phyloP scores from a whole-genome alignment of 1,140 invertebrate species.

The Leptinotarsa undecemlineata region DNA sequence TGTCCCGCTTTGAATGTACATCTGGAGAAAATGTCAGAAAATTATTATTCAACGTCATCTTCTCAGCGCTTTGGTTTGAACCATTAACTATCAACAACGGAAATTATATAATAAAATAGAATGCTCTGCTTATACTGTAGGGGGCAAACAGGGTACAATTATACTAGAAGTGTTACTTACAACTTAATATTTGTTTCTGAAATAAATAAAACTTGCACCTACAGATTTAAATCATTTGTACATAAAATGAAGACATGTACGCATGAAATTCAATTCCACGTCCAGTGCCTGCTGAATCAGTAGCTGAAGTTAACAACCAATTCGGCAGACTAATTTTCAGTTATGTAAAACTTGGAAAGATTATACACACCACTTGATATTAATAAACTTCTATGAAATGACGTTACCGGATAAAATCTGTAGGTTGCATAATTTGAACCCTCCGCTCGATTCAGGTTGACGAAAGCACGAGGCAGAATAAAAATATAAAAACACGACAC shows the following conservation, averaged over 20 bases:
- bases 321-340: neutral
- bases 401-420: neutral
- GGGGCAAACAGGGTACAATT: slow-evolving; percentile 37
- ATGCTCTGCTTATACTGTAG: slow-evolving; percentile 53
- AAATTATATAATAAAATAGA: slow-evolving; percentile 49
- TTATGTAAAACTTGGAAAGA: neutral
- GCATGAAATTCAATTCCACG: neutral
- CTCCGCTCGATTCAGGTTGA: neutral
- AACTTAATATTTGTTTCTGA: slow-evolving; percentile 38
- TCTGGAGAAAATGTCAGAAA: slow-evolving; percentile 21
- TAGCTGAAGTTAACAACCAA: too few relatives aligned
- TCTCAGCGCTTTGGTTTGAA: slow-evolving; percentile 33
- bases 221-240: neutral
- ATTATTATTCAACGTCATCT: neutral
- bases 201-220: slow-evolving; percentile 34
- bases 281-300: neutral
- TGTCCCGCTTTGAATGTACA: slow-evolving; percentile 29
- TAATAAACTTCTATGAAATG: too few relatives aligned
- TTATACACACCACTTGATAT: too few relatives aligned
- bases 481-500: slow-evolving; percentile 21
- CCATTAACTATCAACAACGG: slow-evolving; percentile 41
- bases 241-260: slow-evolving; percentile 10
- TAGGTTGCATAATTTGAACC: slow-evolving; percentile 3
- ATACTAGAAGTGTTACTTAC: slow-evolving; percentile 40
- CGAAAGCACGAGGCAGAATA: neutral